Base-by-base conservation (phyloP, 2,888 invertebrate genomes). In the Siphonodentalium dalli region DNA sequence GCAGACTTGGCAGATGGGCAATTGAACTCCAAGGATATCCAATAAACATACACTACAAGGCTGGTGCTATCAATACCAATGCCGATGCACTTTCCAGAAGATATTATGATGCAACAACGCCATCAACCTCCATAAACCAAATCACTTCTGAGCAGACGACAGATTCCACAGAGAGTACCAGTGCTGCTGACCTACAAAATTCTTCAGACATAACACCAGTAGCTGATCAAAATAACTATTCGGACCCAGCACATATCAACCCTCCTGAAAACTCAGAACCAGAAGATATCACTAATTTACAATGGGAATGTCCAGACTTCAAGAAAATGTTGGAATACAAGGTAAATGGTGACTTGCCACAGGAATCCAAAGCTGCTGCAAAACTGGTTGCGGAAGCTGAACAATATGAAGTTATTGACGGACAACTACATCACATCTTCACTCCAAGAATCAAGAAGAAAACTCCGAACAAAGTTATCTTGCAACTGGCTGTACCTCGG, bases 1-100 rank as follows among this genome's bases (percentile, higher is more conserved):
- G 61, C 2, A 41, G 64, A 29, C 39, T 55, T 26, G 53, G 49
- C n/a, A 28, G 58, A 34, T 66, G 63, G 63, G 38, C 61, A 9
- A 23, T 64, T 20, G 24, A 38, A n/a, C 45, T n/a, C 2, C 67
- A 67, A 44, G 44, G 40, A 6, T 62, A 62, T 29, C 34, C 54
- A 15, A 63, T 57, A 33, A 39, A 50, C 6, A 58, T 52, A 15
- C 34, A 37, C 2, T 55, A 58, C 40, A 51, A 46, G n/a, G 38
- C 52, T 13, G 61, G 61, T 11, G 13, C 24, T 9, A 54, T 45
- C 20, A 58, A 63, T 24, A 18, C 23, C 9, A 56, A 56, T 47
- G 61, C 59, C 13, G 61, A 50, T 48, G 39, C 43, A 9, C 18
- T 50, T n/a, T 45, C 45, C 13, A 15, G 56, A n/a, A 21, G 38